Base-by-base conservation (phyloP, 1,140 invertebrate species). In the Drosophila varians region DNA sequence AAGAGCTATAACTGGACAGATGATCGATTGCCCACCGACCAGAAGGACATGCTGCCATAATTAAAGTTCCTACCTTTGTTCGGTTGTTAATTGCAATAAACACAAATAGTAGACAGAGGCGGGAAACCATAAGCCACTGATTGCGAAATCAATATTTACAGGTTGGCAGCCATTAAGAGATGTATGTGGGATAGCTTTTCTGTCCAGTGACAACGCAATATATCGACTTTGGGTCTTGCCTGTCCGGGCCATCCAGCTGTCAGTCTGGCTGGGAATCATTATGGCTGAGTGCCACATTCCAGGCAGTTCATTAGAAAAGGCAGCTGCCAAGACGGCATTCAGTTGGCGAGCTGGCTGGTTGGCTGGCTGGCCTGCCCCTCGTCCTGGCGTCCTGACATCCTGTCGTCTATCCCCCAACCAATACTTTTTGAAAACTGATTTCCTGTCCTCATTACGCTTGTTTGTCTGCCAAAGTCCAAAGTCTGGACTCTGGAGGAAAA, bases 121-220 rank as follows among this genome's bases (percentile, higher is more conserved):
- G 21, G 23, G 12, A 46, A 52, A 40, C 46, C 42, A 75, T 43
- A 23, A 56, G 62, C 58, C 69, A 46, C 52, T 80, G 69, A 74
- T 74, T 74, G 53, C 47, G 55, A 77, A 71, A 77, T 80, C 65
- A 80, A 86, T 86, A 87, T 77, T 65, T 74, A 45, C 58, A 38
- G 69, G 28, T 18, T 19, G 16, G 16, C 16, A 3, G 38, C 16
- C 16, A 18, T 18, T 42, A 18, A 42, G 38, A 9, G 16, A 16
- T 42, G 14, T 18, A 42, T 42, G 16, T 42, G 16, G 38, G 38
- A 18, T 42, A 42, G 38, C 38, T 9, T 42, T 18, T 18, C 16
- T 46, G 46, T 3, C 52, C 52, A 28, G 38, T 55, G 68, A 57
- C 45, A 82, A 74, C 69, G 54, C 64, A 77, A 83, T 83, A 82